Evolutionary conservation across 2,888 invertebrate genomes (phyloP).

Genomic region (Chaetoderma sp.): DNA sequence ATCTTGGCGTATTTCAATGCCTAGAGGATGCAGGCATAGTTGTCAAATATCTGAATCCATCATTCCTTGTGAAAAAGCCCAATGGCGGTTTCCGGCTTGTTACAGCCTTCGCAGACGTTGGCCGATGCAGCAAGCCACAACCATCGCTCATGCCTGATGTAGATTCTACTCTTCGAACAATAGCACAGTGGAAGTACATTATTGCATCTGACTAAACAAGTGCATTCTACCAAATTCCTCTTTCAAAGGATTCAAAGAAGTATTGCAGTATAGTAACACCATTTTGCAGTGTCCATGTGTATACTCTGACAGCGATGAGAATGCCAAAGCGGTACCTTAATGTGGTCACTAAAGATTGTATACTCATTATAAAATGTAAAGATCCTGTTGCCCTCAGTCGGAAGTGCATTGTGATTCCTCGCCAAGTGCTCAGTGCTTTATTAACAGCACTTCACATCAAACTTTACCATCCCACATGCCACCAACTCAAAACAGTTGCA

Average conservation of each 20-base stretch:
- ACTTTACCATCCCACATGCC: conserved; percentile 32
- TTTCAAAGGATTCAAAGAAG: conserved; percentile 32
- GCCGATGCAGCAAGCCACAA: conserved; percentile 42
- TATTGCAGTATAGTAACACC: conserved; percentile 38
- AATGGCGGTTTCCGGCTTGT: conserved; percentile 37
- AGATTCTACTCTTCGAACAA: conserved; percentile 15
- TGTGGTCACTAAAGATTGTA: neutral
- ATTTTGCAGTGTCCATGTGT: conserved; percentile 34
- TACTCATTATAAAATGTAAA: neutral
- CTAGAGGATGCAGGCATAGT: conserved; percentile 33
- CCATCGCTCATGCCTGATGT: conserved; percentile 34
- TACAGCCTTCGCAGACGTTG: conserved; percentile 41
- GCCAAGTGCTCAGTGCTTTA: conserved; percentile 35
- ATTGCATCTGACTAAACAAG: conserved; percentile 17
- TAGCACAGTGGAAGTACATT: conserved; percentile 33
- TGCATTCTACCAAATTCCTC: conserved; percentile 41
- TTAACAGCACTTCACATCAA: conserved; percentile 19
- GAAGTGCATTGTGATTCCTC: conserved; percentile 39
- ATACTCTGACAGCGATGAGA: conserved; percentile 36
- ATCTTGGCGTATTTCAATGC: conserved; percentile 29
- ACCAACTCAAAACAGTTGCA: conserved; percentile 22
- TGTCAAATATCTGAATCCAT: conserved; percentile 45
- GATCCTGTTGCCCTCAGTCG: neutral
- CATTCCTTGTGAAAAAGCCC: conserved; percentile 41
- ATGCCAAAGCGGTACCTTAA: conserved; percentile 35